Evolutionary conservation across 2,888 invertebrate genomes (phyloP), one percentile per base, ranked within the genome.

Genomic region (Stenoptilia bipunctidactyla): DNA sequence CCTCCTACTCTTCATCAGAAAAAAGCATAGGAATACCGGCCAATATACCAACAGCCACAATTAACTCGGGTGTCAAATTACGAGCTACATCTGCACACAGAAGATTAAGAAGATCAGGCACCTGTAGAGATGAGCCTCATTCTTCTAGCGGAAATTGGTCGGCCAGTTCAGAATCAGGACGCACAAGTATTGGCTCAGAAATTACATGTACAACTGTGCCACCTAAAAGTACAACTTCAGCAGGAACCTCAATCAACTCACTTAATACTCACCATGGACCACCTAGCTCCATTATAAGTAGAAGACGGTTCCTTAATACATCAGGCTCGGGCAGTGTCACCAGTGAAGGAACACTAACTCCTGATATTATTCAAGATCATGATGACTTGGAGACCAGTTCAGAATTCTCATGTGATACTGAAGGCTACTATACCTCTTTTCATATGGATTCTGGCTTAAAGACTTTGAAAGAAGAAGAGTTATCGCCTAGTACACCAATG

Each of bases 371-470:
- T 46, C 90, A 91, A 54, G 89, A 94, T 64, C 88, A 91, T 49
- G 93, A 94, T 66, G 94, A 95, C 62, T 88, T 91, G 38, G 95
- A 95, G 75, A 93, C 92, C 1, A 92, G 93, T 52, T 96, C 96
- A 0, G 93, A 95, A 43, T 97, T 96, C 69, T 97, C 97, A 1
- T 94, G 97, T 62, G 98, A 98, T 63, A 96, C 96, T 1, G 98
- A 98, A 75, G 98, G 98, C 5, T 98, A 97, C 70, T 98, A 96
- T 68, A 98, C 98, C 1, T 97, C 97, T 13, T 98, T 98, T 85
- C 97, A 98, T 71, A 91, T 95, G 87, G 97, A 98, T 71, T 96
- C 96, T 41, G 97, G 97, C 0, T 72, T 98, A 46, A 93, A 93
- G 61, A 93, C 94, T 0, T 75, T 94, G 10, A 90, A 92, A 60